phyloP scores from a whole-genome alignment of 1,140 invertebrate species.

The Paraescarpia echinospica region DNA sequence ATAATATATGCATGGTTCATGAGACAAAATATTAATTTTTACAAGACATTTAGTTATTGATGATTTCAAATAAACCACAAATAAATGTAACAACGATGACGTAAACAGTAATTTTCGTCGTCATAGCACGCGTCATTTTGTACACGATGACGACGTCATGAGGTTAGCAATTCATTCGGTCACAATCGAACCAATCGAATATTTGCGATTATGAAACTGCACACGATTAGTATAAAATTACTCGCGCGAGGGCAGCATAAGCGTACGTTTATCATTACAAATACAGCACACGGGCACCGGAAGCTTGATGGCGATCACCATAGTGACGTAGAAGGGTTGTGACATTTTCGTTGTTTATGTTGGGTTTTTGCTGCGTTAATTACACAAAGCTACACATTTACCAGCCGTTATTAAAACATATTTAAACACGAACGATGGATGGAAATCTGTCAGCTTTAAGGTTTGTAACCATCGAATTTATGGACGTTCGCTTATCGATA shows the following conservation, averaged over 20 bases:
- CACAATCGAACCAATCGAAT: no score
- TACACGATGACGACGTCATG: no score
- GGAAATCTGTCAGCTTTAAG: neutral
- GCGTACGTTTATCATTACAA: neutral
- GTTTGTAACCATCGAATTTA: neutral
- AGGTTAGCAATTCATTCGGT: no score
- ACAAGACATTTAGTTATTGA: no score
- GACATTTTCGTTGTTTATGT: neutral
- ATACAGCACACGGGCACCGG: neutral
- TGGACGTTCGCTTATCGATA: neutral
- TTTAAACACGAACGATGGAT: neutral
- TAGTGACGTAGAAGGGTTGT: conserved; percentile 3
- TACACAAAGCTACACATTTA: neutral
- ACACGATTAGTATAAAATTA: neutral
- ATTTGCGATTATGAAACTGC: no score
- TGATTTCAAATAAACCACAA: no score
- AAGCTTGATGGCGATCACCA: conserved; percentile 3
- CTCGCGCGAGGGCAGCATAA: neutral
- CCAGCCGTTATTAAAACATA: neutral
- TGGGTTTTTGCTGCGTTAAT: neutral
- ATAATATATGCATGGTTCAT: no score
- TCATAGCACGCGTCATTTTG: no score
- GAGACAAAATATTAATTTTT: no score
- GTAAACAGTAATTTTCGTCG: no score
- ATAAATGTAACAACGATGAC: no score